phyloP scores from a whole-genome alignment of 2,797 vertebrate species.

The Phrynocephalus vlangalii region DNA sequence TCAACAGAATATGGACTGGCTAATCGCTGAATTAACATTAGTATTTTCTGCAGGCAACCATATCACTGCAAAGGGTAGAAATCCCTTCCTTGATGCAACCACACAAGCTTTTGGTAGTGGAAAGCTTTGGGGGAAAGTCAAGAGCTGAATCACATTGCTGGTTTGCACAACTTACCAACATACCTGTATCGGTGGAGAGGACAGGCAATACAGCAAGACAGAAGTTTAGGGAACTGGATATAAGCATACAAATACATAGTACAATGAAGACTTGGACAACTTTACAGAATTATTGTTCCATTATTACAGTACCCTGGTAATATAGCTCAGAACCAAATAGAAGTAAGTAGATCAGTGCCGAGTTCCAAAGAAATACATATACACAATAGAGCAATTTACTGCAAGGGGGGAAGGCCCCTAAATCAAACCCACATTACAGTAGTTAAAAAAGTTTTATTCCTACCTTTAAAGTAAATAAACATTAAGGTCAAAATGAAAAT shows the following conservation, averaged over 20 bases:
- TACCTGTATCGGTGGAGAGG: not conserved
- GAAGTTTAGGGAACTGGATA: not conserved
- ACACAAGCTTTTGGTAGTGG: not conserved
- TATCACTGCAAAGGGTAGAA: not conserved
- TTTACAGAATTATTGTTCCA: no score
- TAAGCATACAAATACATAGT: not conserved
- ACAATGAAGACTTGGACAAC: not conserved
- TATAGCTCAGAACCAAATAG: not conserved
- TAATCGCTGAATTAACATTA: not conserved
- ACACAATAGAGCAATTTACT: not conserved
- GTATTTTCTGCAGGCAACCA: no score
- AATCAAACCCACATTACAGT: not conserved
- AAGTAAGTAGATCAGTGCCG: not conserved
- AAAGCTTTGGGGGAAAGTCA: not conserved
- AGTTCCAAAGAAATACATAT: not conserved
- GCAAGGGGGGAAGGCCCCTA: not conserved
- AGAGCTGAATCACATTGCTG: not conserved
- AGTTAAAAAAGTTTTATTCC: not conserved
- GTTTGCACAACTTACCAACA: not conserved
- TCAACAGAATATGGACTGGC: not conserved
- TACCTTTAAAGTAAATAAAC: not conserved
- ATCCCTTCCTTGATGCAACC: not conserved
- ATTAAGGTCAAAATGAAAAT: not conserved
- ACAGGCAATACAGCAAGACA: not conserved
- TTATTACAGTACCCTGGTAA: not conserved